phyloP scores from a whole-genome alignment of 1,140 invertebrate species.

The Dendroctonus ponderosae region DNA sequence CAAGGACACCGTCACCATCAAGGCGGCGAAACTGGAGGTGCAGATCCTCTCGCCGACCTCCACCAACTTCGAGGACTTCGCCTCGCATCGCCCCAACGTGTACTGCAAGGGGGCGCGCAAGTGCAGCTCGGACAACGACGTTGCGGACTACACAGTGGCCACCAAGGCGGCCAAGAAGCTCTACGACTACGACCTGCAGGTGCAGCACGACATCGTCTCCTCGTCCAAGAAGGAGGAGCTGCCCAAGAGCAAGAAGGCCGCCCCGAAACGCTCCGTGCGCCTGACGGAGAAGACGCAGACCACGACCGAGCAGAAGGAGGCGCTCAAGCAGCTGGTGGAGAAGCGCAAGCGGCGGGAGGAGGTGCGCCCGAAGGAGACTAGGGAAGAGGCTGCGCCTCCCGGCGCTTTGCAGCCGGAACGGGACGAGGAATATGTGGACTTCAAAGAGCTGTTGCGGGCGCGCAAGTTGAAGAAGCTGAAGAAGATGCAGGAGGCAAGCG shows the following conservation, averaged over 20 bases:
- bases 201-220: conserved; percentile 20
- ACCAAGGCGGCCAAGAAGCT: conserved; percentile 42
- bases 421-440: conserved; percentile 36
- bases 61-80: conserved; percentile 22
- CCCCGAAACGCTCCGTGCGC: conserved; percentile 19
- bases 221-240: conserved; percentile 22
- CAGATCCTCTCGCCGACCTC: conserved; percentile 31
- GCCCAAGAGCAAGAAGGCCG: conserved; percentile 13
- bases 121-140: conserved; percentile 15
- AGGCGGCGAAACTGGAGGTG: conserved; percentile 13
- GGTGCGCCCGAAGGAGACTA: neutral
- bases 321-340: conserved; percentile 9
- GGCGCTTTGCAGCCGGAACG: neutral
- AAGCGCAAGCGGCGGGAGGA: conserved; percentile 10
- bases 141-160: conserved; percentile 12
- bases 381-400: neutral
- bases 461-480: conserved; percentile 38
- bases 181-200: conserved; percentile 35
- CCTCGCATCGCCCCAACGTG: neutral
- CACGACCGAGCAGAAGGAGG: conserved; percentile 25
- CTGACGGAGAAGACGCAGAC: conserved; percentile 7
- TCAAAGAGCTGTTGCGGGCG: conserved; percentile 35
- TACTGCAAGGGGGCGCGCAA: conserved; percentile 8
- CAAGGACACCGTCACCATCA: neutral
- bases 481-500: conserved; percentile 28